Evolutionary conservation across 2,797 vertebrate genomes (phyloP).

Genomic region (Microctenopoma lineatum): DNA sequence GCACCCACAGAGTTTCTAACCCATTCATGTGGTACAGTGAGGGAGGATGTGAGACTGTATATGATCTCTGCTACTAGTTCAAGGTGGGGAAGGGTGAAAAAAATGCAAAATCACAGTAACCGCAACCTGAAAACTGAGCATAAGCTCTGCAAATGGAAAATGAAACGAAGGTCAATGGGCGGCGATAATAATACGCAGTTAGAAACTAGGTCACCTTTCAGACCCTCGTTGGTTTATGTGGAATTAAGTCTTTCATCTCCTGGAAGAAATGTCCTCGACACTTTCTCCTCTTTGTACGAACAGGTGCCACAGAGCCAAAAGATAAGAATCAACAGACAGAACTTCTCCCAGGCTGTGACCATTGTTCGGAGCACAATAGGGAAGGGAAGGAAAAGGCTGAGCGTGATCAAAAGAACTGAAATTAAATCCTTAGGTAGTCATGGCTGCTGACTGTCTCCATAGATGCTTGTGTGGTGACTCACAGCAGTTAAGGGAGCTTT

Average conservation of each 20-base stretch:
- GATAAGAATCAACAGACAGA: conserved; percentile 62
- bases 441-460: neutral
- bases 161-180: conserved; percentile 3
- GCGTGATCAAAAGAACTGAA: conserved; percentile 28
- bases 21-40: conserved; percentile 39
- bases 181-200: neutral
- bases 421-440: conserved; percentile 60
- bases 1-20: conserved; percentile 25
- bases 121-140: neutral
- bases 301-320: conserved; percentile 48
- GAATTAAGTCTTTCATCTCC: conserved; percentile 49
- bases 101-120: neutral
- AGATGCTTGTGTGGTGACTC: conserved; percentile 13
- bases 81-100: neutral
- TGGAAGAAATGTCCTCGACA: conserved; percentile 48
- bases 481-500: neutral
- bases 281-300: conserved; percentile 43
- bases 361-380: conserved; percentile 68
- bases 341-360: conserved; percentile 28
- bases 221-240: neutral
- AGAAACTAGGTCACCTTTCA: neutral
- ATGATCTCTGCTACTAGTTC: conserved; percentile 20
- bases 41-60: conserved; percentile 20
- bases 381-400: conserved; percentile 59
- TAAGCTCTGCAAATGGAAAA: neutral